phyloP scores from a whole-genome alignment of 2,888 invertebrate species.

The Atethmia centrago region DNA sequence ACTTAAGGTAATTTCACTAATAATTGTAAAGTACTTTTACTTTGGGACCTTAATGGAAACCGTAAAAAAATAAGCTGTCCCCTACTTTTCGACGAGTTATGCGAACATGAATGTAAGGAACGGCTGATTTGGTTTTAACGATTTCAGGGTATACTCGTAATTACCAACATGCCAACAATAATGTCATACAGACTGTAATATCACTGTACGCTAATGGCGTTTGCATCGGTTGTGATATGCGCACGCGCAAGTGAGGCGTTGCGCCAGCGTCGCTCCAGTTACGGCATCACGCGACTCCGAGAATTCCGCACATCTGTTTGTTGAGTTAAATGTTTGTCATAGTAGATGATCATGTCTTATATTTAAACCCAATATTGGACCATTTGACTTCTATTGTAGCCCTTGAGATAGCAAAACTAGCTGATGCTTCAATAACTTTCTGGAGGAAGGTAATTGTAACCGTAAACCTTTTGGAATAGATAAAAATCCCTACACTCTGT shows the following conservation, averaged over 20 bases:
- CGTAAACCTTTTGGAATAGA: not conserved
- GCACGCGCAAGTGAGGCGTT: constrained; percentile 54
- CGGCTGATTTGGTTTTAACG: not conserved
- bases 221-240: constrained; percentile 37
- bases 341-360: not conserved
- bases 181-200: not conserved
- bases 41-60: too few species aligned
- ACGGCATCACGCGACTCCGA: constrained; percentile 51
- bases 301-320: constrained; percentile 50
- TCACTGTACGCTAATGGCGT: constrained; percentile 23
- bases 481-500: not conserved
- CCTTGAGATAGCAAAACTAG: rapidly evolving
- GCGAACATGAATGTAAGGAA: not conserved
- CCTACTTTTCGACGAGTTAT: not conserved
- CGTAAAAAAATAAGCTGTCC: too few species aligned
- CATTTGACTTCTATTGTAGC: too few species aligned
- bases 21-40: too few species aligned
- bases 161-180: not conserved
- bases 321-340: constrained; percentile 40
- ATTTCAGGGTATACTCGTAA: not conserved
- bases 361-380: not conserved
- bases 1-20: too few species aligned
- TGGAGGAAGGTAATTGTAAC: not conserved
- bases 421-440: not conserved
- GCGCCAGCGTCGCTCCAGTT: constrained; percentile 61